Evolutionary conservation across 2,888 invertebrate genomes (phyloP).

Genomic region (Amphipyra berbera): DNA sequence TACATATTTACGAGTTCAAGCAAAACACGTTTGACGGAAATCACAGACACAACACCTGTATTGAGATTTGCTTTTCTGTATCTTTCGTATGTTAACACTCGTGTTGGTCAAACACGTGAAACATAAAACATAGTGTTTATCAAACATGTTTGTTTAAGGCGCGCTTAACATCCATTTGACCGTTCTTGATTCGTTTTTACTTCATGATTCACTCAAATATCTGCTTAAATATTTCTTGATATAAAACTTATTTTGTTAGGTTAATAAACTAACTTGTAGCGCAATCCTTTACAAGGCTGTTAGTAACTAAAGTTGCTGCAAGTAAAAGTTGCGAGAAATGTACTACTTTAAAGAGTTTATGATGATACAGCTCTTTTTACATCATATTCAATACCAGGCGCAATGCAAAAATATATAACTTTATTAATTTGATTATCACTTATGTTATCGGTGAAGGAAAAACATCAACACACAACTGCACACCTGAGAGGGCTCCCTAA

Average conservation of each 20-base stretch:
- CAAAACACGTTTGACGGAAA: no score
- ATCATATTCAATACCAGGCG: neutral
- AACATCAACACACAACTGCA: no score
- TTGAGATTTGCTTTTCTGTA: no score
- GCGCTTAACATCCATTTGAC: constrained; percentile 11
- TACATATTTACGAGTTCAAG: no score
- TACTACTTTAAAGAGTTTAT: constrained; percentile 7
- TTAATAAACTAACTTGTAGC: constrained; percentile 34
- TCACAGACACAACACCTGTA: no score
- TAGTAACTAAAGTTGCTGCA: constrained; percentile 8
- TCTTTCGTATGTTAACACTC: no score
- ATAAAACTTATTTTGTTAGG: constrained; percentile 25
- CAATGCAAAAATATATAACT: neutral
- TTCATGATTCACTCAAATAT: neutral
- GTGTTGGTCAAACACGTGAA: neutral
- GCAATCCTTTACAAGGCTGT: constrained; percentile 19
- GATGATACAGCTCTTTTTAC: constrained; percentile 4
- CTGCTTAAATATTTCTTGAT: constrained; percentile 14
- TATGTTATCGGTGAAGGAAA: no score
- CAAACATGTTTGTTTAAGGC: constrained; percentile 19
- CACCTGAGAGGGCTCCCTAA: no score
- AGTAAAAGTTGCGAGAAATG: constrained; percentile 16
- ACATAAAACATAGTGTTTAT: neutral
- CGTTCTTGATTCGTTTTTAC: constrained; percentile 2
- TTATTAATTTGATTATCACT: no score